Base-by-base conservation (phyloP, 2,113 vertebrate species). In the Myotis brandtii region DNA sequence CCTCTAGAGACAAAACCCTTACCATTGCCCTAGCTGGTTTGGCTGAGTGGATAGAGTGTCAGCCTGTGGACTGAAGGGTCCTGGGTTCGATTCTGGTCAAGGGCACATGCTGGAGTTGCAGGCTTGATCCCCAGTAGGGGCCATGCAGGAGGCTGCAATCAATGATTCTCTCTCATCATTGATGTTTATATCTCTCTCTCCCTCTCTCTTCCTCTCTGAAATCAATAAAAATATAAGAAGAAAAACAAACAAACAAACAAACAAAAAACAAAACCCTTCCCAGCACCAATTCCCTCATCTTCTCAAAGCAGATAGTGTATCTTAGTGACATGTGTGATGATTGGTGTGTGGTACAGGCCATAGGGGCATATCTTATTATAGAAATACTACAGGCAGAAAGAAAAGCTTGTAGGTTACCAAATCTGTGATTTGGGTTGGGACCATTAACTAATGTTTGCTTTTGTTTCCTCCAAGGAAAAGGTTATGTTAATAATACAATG, bases 381-480 rank as follows among this genome's bases (percentile, higher is more conserved):
- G 48, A 56, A n/a, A 86, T 11, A 21, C 30, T 83, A 62, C 64
- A 83, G 34, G 86, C 30, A 37, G 48, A 69, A 88, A 90, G 54
- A 46, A 73, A 94, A 92, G 48, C 16, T 25, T 46, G 52, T 11
- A 5, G 25, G 50, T 79, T 18, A 87, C 32, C 32, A 77, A 56
- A 84, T 48, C 69, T 77, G 43, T 9, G 8, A 25, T 83, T 67
- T 30, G 27, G n/a, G 12, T 73, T 87, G 69, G n/a, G 76, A 66
- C 34, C 34, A 76, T 86, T 64, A 85, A 82, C 89, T 86, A 16
- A 70, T 64, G 46, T 91, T 89, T 88, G 75, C 52, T 94, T 96
- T 91, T 92, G 46, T 85, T 96, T 76, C 64, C 87, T 92, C 62
- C 27, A 27, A 86, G 89, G 91, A 89, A 75, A 94, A 46, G 52